Percentiles rank a stretch among this genome's conserved stretches.
These are phyloP conservation scores for Leptarthrus brevirostris DNA, from an alignment of 2,888 invertebrate species.

Conservation along the genomic window DNA sequence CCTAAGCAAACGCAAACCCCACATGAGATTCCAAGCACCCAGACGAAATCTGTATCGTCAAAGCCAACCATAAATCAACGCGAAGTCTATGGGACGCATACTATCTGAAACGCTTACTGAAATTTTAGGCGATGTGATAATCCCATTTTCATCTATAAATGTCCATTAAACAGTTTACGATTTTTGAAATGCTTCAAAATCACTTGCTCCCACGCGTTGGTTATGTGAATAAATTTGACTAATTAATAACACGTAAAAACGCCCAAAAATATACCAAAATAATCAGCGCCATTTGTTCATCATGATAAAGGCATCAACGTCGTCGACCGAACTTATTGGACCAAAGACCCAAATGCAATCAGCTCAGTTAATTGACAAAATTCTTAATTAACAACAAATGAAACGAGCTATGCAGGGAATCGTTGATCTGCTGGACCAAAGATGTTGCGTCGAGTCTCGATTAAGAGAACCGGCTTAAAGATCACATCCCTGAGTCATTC, in stretches of 20 bases:
- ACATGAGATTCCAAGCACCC: background rate
- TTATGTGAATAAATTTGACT: background rate
- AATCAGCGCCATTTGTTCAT: too few relatives aligned
- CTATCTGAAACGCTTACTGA: slow-evolving; percentile 1
- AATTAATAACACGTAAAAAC: slow-evolving; percentile 24
- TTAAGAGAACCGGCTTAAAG: background rate
- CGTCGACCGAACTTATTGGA: background rate
- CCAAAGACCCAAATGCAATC: background rate
- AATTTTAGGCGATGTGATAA: slow-evolving; percentile 22
- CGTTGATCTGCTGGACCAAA: background rate
- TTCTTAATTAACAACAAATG: slow-evolving; percentile 1
- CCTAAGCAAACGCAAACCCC: background rate
- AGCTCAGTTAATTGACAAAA: background rate
- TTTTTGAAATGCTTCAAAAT: slow-evolving; percentile 10
- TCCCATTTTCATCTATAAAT: slow-evolving; percentile 16
- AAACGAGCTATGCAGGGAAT: background rate
- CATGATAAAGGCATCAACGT: background rate
- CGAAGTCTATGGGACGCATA: background rate
- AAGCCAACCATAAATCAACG: background rate
- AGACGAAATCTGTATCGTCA: background rate
- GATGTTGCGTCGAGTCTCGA: slow-evolving; percentile 18
- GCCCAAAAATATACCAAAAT: too few relatives aligned
- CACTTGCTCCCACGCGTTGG: background rate
- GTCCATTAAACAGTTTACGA: background rate
- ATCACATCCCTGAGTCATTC: background rate